Conservation (phyloP, 2,113 vertebrate species). For the Paracyprichromis sp. region DNA sequence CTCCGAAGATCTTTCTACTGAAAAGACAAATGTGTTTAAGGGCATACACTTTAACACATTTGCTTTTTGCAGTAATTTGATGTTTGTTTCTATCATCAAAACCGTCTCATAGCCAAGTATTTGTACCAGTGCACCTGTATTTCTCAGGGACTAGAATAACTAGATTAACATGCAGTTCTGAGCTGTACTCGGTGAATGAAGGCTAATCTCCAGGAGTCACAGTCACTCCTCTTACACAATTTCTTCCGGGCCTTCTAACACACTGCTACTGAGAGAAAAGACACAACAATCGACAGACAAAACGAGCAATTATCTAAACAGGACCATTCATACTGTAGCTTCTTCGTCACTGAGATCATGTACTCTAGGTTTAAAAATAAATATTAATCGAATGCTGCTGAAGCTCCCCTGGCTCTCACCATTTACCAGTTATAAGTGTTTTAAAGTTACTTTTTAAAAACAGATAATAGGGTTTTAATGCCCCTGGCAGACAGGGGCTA, state of each 20-base stretch:
- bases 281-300: background rate
- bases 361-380: background rate
- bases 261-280: background rate
- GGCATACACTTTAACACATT: background rate
- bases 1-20: background rate
- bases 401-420: background rate
- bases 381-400: background rate
- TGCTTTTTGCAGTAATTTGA: background rate
- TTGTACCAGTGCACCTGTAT: background rate
- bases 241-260: background rate
- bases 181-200: constrained; percentile 26
- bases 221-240: background rate
- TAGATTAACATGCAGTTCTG: constrained; percentile 46
- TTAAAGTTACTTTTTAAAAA: background rate
- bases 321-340: background rate
- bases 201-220: constrained; percentile 36
- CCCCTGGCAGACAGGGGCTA: background rate
- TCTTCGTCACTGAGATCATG: background rate
- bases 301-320: background rate
- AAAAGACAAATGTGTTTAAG: background rate
- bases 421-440: background rate
- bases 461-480: background rate
- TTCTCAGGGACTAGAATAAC: constrained; percentile 57
- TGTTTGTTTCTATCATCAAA: background rate
- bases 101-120: background rate